A percentile compares a stretch with the other conserved stretches of the same genome.
phyloP scores from a whole-genome alignment of 2,888 invertebrate species.

The Willowsia nigromaculata region DNA sequence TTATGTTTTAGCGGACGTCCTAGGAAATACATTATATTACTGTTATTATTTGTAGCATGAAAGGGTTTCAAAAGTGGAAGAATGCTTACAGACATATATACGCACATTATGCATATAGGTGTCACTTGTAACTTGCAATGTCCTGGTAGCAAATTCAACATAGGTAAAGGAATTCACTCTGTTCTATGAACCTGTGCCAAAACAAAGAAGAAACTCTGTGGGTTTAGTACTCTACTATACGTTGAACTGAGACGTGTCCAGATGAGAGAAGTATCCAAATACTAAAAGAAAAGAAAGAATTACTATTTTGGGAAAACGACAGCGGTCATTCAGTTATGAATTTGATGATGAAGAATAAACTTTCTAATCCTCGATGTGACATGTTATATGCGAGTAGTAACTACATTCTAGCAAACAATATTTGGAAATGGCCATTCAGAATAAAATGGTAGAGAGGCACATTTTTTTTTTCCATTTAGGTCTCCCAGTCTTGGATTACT shows the following conservation, averaged over 20 bases:
- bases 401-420: constrained; percentile 1
- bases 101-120: neutral
- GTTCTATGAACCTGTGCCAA: constrained; percentile 53
- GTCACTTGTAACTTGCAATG: neutral
- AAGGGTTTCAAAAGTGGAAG: neutral
- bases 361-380: too few relatives aligned
- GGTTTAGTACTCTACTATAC: neutral
- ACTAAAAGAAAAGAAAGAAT: neutral
- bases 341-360: constrained; percentile 61
- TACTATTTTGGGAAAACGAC: constrained; percentile 51
- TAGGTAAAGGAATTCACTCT: neutral
- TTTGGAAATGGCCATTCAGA: neutral
- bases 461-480: too few relatives aligned
- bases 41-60: constrained; percentile 31
- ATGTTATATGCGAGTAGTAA: too few relatives aligned
- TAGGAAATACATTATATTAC: constrained; percentile 10
- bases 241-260: constrained; percentile 28
- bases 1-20: constrained; percentile 4
- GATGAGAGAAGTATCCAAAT: neutral
- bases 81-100: neutral
- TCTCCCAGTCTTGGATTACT: too few relatives aligned
- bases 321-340: constrained; percentile 47
- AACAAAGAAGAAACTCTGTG: constrained; percentile 48
- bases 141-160: neutral
- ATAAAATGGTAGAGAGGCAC: too few relatives aligned